A percentile compares a stretch with the other conserved stretches of the same genome.
Conservation (phyloP, 2,113 vertebrate genomes). For the Esox niger region DNA sequence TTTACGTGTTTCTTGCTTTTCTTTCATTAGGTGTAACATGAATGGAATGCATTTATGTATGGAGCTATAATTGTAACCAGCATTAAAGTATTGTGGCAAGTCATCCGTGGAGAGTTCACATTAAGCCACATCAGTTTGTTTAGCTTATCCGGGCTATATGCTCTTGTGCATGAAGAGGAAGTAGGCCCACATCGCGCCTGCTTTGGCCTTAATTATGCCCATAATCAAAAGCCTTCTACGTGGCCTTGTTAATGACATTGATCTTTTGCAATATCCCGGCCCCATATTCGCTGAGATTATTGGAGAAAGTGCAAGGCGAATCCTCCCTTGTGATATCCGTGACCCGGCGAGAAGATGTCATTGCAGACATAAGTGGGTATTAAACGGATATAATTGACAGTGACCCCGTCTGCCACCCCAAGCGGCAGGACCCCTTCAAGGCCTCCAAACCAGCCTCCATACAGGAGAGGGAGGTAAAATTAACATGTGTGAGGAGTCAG, state of each 20-base stretch:
- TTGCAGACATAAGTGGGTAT: slow-evolving; percentile 80
- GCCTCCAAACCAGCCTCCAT: slow-evolving; percentile 59
- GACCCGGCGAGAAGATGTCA: slow-evolving; percentile 69
- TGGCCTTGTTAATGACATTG: slow-evolving; percentile 78
- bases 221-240: slow-evolving; percentile 77
- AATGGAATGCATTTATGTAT: slow-evolving; percentile 57
- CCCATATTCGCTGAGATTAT: slow-evolving; percentile 80
- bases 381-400: slow-evolving; percentile 84
- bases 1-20: slow-evolving; percentile 27
- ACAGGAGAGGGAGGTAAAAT: slow-evolving; percentile 64
- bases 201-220: slow-evolving; percentile 69
- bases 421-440: slow-evolving; percentile 37
- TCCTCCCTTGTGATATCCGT: slow-evolving; percentile 58
- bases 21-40: not conserved
- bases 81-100: too few relatives aligned
- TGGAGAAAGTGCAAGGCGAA: slow-evolving; percentile 76
- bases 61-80: slow-evolving; percentile 60
- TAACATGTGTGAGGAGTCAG: slow-evolving; percentile 69
- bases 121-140: slow-evolving; percentile 64
- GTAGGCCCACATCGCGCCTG: slow-evolving; percentile 56
- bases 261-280: slow-evolving; percentile 76
- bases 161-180: slow-evolving; percentile 53
- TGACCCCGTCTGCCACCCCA: slow-evolving; percentile 76
- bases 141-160: slow-evolving; percentile 67
- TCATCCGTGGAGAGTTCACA: slow-evolving; percentile 71